A percentile compares a stretch with the other conserved stretches of the same genome.
phyloP scores from a whole-genome alignment of 1,140 invertebrate species.

The Hypsibius dujardini region DNA sequence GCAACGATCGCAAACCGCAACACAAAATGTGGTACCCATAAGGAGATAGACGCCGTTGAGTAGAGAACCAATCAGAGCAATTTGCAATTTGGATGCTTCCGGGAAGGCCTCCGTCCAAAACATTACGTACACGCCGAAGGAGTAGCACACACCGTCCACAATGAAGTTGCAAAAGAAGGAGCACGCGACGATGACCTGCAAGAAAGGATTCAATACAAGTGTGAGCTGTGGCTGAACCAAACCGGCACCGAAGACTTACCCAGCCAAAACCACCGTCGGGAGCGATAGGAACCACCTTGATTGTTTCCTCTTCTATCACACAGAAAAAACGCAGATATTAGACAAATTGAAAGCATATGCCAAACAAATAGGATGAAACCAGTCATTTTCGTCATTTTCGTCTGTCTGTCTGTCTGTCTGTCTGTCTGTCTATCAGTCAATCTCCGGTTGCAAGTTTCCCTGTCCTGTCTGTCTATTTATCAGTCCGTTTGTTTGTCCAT shows the following conservation, averaged over 20 bases:
- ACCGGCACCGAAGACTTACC: conserved; percentile 6
- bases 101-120: conserved; percentile 9
- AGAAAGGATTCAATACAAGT: no score
- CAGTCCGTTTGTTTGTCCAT: no score
- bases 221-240: not conserved
- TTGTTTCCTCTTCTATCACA: not conserved
- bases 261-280: conserved; percentile 10
- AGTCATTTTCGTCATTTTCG: no score
- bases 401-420: no score
- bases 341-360: no score
- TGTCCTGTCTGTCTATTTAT: no score
- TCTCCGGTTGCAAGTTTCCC: no score
- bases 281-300: conserved; percentile 9
- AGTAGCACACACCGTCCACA: conserved; percentile 59
- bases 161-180: conserved; percentile 96
- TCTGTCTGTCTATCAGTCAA: no score
- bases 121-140: conserved; percentile 29
- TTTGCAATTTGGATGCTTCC: not conserved
- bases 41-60: conserved; percentile 29
- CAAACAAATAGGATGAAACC: no score
- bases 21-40: conserved; percentile 27
- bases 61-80: conserved; percentile 27
- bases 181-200: conserved; percentile 34
- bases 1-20: not conserved
- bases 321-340: no score